Evolutionary conservation across 2,888 invertebrate species (phyloP), one percentile per base, ranked within the genome.

Genomic region (Aporophyla nigra): DNA sequence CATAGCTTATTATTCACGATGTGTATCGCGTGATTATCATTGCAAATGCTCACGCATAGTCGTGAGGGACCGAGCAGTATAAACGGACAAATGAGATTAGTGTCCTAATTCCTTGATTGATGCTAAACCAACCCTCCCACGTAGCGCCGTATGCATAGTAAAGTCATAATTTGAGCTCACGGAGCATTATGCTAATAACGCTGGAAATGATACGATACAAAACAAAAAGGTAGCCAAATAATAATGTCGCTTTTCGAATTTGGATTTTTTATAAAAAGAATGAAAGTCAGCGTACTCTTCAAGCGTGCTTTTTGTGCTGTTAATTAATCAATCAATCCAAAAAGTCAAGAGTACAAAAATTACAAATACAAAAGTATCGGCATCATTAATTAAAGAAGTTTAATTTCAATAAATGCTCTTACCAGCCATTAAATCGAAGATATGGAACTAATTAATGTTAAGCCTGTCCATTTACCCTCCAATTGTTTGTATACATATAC

Each of bases 51-150:
- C 78, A 87, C 88, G 89, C 85, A 87, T 88, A 85, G 83, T 86
- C 88, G 87, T 87, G 77, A 84, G 88, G 90, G 91, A 86, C 65
- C 78, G 78, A 87, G 83, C 85, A 90, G 86, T 87, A 86, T 87
- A 92, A 91, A 90, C 89, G 90, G 91, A 92, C 92, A 93, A 94
- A 94, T 92, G 91, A 93, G 93, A 94, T 94, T 94, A 94, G 89
- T 89, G 87, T 88, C 91, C 92, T 93, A 94, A 94, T 93, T 92
- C 94, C 93, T 91, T 94, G 94, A 95, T 94, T 93, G 95, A 95
- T 95, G 93, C 89, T 90, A 91, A 89, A 91, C 90, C 91, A 88
- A 90, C 91, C 92, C 89, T 88, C 87, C 88, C 83, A 86, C 83
- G 86, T 73, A 80, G 71, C 71, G 67, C 76, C 79, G 86, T 90